Percentiles rank a stretch among this genome's conserved stretches.
Conservation (phyloP, 1,140 invertebrate species). For the Zaprionus taronus region DNA sequence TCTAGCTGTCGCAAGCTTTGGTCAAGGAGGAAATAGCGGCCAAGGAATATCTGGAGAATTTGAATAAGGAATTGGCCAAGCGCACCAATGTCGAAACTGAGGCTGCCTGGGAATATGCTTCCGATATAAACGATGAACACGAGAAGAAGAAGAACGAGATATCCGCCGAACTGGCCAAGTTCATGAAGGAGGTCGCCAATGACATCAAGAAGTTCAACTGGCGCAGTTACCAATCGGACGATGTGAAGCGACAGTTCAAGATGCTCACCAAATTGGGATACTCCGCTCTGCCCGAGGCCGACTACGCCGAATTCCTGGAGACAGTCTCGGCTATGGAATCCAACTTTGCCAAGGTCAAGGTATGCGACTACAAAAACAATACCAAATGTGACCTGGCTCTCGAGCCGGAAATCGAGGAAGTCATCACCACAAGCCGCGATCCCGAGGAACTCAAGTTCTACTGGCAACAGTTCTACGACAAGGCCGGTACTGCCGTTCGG, state of each 20-base stretch:
- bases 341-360: slow-evolving; percentile 92
- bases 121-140: slow-evolving; percentile 90
- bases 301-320: slow-evolving; percentile 87
- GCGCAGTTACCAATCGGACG: slow-evolving; percentile 87
- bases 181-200: slow-evolving; percentile 80
- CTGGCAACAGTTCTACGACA: slow-evolving; percentile 92
- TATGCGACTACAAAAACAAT: slow-evolving; percentile 89
- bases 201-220: slow-evolving; percentile 88
- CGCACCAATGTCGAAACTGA: slow-evolving; percentile 86
- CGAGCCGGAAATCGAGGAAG: slow-evolving; percentile 90
- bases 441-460: slow-evolving; percentile 89
- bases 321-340: slow-evolving; percentile 90
- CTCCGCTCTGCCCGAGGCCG: slow-evolving; percentile 89
- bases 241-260: slow-evolving; percentile 88
- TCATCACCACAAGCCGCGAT: slow-evolving; percentile 88
- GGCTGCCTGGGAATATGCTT: slow-evolving; percentile 89
- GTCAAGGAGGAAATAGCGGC: slow-evolving; percentile 86
- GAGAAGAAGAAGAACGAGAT: slow-evolving; percentile 86
- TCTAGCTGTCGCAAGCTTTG: slow-evolving; percentile 56
- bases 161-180: slow-evolving; percentile 77
- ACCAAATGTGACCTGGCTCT: slow-evolving; percentile 90
- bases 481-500: slow-evolving; percentile 89
- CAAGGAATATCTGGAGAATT: slow-evolving; percentile 86
- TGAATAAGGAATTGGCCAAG: slow-evolving; percentile 86
- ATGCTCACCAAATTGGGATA: slow-evolving; percentile 88